Conservation (phyloP, 1,140 invertebrate species). For the Aphidius ervi region DNA sequence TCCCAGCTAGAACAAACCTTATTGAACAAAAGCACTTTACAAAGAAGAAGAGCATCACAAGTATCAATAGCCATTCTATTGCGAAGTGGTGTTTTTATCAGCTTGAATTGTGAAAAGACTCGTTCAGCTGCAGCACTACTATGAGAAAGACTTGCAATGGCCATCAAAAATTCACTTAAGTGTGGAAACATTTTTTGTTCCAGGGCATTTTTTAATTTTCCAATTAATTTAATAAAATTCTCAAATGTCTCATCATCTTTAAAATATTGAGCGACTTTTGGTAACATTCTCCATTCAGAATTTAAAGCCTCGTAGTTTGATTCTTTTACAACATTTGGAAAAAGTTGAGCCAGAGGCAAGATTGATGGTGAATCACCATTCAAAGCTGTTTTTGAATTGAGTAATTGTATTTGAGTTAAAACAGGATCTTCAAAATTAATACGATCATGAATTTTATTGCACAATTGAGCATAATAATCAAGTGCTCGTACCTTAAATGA, state of each 20-base stretch:
- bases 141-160: conserved; percentile 16
- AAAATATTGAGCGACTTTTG: conserved; percentile 8
- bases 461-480: conserved; percentile 10
- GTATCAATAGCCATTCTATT: conserved; percentile 8
- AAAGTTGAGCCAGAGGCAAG: conserved; percentile 11
- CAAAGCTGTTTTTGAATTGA: conserved; percentile 8
- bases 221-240: conserved; percentile 9
- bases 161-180: conserved; percentile 9
- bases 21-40: conserved; percentile 8
- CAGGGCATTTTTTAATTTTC: conserved; percentile 14
- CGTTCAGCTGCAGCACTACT: conserved; percentile 18
- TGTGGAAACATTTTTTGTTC: conserved; percentile 9
- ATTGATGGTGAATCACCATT: conserved; percentile 6
- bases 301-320: conserved; percentile 2
- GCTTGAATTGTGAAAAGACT: conserved; percentile 16
- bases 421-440: conserved; percentile 15
- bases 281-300: conserved; percentile 13
- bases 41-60: conserved; percentile 1
- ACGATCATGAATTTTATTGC: conserved; percentile 7
- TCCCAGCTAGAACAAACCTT: neutral
- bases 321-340: conserved; percentile 6
- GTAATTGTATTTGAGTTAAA: conserved; percentile 2
- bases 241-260: neutral
- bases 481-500: conserved; percentile 10
- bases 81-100: conserved; percentile 18